Conservation (phyloP, 1,140 invertebrate genomes). For the Cherax destructor region DNA sequence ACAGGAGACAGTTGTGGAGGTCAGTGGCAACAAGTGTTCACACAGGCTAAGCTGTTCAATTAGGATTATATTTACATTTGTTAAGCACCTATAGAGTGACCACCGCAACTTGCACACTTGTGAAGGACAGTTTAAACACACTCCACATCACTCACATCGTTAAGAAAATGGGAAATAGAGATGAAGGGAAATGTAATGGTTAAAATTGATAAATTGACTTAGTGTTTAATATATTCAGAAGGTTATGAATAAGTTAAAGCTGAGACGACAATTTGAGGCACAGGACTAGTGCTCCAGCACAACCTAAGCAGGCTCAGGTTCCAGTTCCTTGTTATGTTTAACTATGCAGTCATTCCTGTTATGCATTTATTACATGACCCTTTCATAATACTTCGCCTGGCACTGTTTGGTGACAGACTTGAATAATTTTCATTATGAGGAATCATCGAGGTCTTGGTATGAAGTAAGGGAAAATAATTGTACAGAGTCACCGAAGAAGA, state of each 20-base stretch:
- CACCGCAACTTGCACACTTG: background rate
- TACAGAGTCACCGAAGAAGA: background rate
- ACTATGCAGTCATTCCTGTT: too few relatives aligned
- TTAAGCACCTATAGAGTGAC: background rate
- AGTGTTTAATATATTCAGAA: too few relatives aligned
- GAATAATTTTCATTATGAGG: background rate
- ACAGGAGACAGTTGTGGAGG: too few relatives aligned
- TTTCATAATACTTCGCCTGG: background rate
- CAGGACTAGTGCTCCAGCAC: background rate
- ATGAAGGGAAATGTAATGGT: background rate
- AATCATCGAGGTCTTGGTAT: background rate
- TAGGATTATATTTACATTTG: background rate
- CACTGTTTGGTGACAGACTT: background rate
- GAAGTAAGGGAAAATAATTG: too few relatives aligned
- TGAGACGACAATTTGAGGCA: background rate
- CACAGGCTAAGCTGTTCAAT: background rate
- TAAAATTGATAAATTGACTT: background rate
- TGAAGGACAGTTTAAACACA: background rate
- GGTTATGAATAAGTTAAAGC: background rate
- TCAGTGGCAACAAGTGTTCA: too few relatives aligned
- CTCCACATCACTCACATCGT: background rate
- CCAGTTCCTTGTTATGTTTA: conserved; percentile 5
- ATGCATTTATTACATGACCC: background rate
- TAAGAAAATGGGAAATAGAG: background rate
- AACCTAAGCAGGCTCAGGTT: background rate